Evolutionary conservation across 2,113 vertebrate genomes (phyloP), one percentile per base, ranked within the genome.

Genomic region (Hippocampus comes): DNA sequence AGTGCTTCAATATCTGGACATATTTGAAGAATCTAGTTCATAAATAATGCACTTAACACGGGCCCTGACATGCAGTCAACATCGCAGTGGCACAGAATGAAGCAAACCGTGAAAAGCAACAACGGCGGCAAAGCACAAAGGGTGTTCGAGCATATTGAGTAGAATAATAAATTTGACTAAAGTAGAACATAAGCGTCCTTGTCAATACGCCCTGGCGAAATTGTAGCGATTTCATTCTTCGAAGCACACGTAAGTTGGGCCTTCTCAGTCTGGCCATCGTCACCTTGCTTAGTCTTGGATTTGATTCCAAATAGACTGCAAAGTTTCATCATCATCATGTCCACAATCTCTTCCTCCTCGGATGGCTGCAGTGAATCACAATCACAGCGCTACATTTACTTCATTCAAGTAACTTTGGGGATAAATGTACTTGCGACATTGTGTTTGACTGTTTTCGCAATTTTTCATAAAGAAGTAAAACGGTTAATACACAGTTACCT

Each of bases 341-440:
- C 93, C 0, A 94, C 93, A n/a, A 97, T 96, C 88, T 98, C 96
- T 41, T 93, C 94, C 57, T 99, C 97, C 74, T 99, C 96, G 0
- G 94, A 96, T n/a, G 94, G 89, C 96, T 99, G 78, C 4, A 70
- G 70, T 48, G 30, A 90, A 86, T n/a, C 82, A 38, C 51, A 66
- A 55, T 18, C 18, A 42, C 21, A 12, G 27, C 23, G 21, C 53
- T 23, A 23, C 10, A 56, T n/a, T 53, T 9, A 49, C 48, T 49
- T 17, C 9, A 46, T 46, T 46, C 43, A 46, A 46, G 12, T 10
- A 46, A 10, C 43, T 3, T 46, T 46, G 14, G 43, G 43, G 43
- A 15, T 46, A 6, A 46, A 46, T 46, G 43, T 46, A 15, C 43
- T 38, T 38, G 34, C 34, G 34, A 38, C 34, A 38, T 7, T 7